Percentiles rank a stretch among this genome's conserved stretches.
Evolutionary conservation across 1,140 invertebrate genomes (phyloP).

Genomic region (Drosophila lacertosa): DNA sequence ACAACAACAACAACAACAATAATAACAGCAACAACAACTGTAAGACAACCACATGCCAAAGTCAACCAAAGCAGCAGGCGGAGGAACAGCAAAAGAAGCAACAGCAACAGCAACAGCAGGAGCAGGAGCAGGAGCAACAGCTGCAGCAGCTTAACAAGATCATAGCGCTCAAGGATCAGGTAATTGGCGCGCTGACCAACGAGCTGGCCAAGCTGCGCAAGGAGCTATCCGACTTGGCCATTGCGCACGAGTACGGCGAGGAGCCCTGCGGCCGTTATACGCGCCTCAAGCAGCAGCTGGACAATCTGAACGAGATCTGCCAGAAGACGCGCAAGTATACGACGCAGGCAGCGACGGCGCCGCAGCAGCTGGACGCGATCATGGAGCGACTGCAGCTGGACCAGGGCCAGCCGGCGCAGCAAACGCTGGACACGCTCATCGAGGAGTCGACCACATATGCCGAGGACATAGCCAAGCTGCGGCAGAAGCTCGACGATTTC

Average conservation of each 20-base stretch:
- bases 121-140: conserved; percentile 31
- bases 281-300: conserved; percentile 78
- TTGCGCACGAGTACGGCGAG: conserved; percentile 80
- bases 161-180: conserved; percentile 78
- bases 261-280: conserved; percentile 79
- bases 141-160: conserved; percentile 75
- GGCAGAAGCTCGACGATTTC: conserved; percentile 75
- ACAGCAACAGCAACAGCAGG: background rate
- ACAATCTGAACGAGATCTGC: conserved; percentile 81
- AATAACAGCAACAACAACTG: conserved; percentile 28
- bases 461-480: conserved; percentile 76
- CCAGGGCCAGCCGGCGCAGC: conserved; percentile 51
- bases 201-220: conserved; percentile 80
- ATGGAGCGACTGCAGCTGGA: conserved; percentile 59
- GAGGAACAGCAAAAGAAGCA: conserved; percentile 7
- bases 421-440: conserved; percentile 72
- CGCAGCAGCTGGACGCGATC: conserved; percentile 49
- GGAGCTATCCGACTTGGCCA: conserved; percentile 80
- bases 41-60: conserved; percentile 48
- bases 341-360: conserved; percentile 8
- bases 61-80: conserved; percentile 44
- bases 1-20: conserved; percentile 31
- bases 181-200: conserved; percentile 76
- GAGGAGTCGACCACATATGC: conserved; percentile 80
- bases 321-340: conserved; percentile 70